Evolutionary conservation across 2,888 invertebrate genomes (phyloP).

Genomic region (Euproctis similis): DNA sequence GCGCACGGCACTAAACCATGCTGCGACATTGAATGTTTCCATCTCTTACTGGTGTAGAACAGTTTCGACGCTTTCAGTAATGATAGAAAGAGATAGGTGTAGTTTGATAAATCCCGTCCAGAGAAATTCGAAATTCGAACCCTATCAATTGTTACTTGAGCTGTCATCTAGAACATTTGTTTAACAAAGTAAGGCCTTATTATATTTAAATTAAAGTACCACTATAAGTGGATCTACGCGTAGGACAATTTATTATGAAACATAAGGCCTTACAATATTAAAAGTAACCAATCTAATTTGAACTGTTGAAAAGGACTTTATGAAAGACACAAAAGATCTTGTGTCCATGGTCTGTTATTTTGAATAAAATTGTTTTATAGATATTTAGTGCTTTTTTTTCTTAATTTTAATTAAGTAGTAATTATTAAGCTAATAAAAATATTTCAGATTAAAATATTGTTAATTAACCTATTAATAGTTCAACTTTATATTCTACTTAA

Average conservation of each 20-base stretch:
- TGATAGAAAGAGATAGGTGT: constrained; percentile 15
- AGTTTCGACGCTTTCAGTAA: constrained; percentile 2
- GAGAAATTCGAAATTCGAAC: constrained; percentile 18
- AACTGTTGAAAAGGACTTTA: too few species aligned
- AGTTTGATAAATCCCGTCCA: constrained; percentile 2
- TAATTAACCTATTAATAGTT: too few species aligned
- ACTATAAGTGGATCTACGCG: constrained; percentile 12
- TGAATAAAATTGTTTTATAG: too few species aligned
- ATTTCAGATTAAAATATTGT: too few species aligned
- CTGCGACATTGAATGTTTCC: constrained; percentile 9
- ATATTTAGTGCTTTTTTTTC: too few species aligned
- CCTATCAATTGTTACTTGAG: constrained; percentile 22
- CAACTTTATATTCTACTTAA: too few species aligned
- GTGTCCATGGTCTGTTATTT: too few species aligned
- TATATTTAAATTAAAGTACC: constrained; percentile 9
- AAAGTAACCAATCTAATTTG: constrained; percentile 1
- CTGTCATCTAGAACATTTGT: constrained; percentile 19
- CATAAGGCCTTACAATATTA: constrained; percentile 2
- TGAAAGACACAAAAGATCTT: too few species aligned
- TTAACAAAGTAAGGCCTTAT: constrained; percentile 18
- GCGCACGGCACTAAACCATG: constrained; percentile 16
- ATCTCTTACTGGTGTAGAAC: constrained; percentile 10
- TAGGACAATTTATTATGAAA: constrained; percentile 1
- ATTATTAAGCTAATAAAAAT: too few species aligned
- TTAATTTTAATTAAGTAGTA: too few species aligned